Percentiles rank a stretch among this genome's conserved stretches.
Evolutionary conservation across 2,888 invertebrate genomes (phyloP).

Genomic region (Hydrotaea cyrtoneurina): DNA sequence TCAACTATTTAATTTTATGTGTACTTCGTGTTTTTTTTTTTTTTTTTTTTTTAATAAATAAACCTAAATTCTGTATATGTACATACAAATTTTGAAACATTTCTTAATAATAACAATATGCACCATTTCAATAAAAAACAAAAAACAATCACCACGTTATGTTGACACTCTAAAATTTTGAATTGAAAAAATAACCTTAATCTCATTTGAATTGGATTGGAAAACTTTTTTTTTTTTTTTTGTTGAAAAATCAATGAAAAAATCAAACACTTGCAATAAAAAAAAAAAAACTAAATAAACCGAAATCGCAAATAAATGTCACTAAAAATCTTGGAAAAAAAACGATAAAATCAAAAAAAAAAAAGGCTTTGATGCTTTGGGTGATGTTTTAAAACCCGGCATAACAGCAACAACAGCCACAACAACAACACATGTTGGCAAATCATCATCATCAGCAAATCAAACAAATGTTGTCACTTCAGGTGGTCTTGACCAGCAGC

Average conservation of each 20-base stretch:
- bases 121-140: constrained; percentile 23
- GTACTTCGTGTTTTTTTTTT: constrained; percentile 12
- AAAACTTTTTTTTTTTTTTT: constrained; percentile 11
- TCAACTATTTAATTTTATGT: constrained; percentile 3
- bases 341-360: constrained; percentile 55
- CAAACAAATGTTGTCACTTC: constrained; percentile 79
- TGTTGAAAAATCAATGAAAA: constrained; percentile 15
- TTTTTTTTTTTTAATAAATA: too few relatives aligned
- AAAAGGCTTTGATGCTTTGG: constrained; percentile 88
- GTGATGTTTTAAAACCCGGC: constrained; percentile 86
- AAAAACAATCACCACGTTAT: constrained; percentile 55
- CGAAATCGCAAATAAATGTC: constrained; percentile 65
- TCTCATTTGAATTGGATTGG: constrained; percentile 15
- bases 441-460: constrained; percentile 69
- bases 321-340: constrained; percentile 54
- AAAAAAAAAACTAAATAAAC: neutral
- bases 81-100: neutral
- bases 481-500: constrained; percentile 75
- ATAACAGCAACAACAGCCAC: constrained; percentile 71
- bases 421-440: constrained; percentile 56
- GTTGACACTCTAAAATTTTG: constrained; percentile 34
- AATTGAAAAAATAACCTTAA: constrained; percentile 36
- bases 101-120: constrained; percentile 48
- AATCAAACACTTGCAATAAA: constrained; percentile 27
- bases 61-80: neutral